Evolutionary conservation across 2,888 invertebrate genomes (phyloP).

Genomic region (Myopa testacea): DNA sequence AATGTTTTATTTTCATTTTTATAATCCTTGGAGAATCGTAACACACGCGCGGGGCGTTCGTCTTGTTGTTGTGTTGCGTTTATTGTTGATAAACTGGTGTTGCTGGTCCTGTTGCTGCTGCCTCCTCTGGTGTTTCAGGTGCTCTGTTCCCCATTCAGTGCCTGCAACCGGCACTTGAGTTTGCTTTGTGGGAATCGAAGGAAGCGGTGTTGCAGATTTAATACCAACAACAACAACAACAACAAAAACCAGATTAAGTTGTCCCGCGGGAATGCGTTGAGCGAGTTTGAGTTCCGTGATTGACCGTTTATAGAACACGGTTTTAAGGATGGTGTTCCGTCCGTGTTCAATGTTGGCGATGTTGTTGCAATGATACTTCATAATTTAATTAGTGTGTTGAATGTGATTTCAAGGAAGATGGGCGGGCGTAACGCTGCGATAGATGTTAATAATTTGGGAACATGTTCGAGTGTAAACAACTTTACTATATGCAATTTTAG

Average conservation of each 20-base stretch:
- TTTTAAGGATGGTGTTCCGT: neutral
- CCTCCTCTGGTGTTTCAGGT: neutral
- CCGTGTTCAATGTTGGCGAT: neutral
- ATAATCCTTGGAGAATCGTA: slow-evolving; percentile 46
- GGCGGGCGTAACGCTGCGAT: neutral
- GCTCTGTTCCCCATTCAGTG: neutral
- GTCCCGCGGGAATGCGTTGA: slow-evolving; percentile 41
- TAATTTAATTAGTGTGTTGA: neutral
- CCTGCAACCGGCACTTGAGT: neutral
- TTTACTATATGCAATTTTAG: too few species aligned
- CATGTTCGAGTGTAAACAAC: neutral
- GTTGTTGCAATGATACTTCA: neutral
- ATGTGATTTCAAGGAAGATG: neutral
- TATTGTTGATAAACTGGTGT: neutral
- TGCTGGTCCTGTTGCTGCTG: neutral
- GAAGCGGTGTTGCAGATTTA: neutral
- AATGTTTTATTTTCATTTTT: slow-evolving; percentile 35
- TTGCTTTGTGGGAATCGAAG: slow-evolving; percentile 6
- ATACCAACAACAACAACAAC: slow-evolving; percentile 1
- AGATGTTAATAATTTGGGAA: neutral
- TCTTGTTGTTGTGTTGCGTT: neutral
- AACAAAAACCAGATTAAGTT: slow-evolving; percentile 40
- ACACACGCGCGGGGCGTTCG: slow-evolving; percentile 30
- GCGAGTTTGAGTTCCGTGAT: neutral
- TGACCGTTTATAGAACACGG: neutral